These are phyloP conservation scores for Eugnorisma glareosa DNA, from an alignment of 2,888 invertebrate species.

Conservation along the genomic window DNA sequence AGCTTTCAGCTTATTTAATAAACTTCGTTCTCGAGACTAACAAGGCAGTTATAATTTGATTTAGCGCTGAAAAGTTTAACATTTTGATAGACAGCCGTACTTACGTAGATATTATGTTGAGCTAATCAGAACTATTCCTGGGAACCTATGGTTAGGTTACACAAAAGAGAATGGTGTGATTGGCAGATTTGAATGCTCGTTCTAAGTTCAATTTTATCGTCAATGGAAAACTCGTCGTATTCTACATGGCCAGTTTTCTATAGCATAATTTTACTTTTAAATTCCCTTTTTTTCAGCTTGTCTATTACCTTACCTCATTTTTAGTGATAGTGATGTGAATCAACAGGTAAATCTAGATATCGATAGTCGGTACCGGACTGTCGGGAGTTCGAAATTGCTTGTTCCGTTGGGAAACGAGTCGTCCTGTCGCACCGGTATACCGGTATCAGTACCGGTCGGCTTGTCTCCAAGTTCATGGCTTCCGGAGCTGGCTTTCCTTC, in stretches of 20 bases:
- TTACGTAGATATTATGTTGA: slow-evolving; percentile 29
- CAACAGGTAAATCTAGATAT: slow-evolving; percentile 58
- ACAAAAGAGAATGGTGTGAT: slow-evolving; percentile 35
- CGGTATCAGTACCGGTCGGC: slow-evolving; percentile 50
- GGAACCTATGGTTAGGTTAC: slow-evolving; percentile 32
- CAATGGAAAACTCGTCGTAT: background rate
- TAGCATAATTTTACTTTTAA: slow-evolving; percentile 15
- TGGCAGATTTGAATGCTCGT: slow-evolving; percentile 18
- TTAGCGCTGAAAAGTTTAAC: slow-evolving; percentile 46
- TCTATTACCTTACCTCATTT: slow-evolving; percentile 39
- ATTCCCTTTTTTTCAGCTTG: background rate
- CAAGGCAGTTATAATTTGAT: slow-evolving; percentile 64
- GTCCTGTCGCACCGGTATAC: slow-evolving; percentile 69
- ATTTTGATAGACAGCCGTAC: slow-evolving; percentile 52
- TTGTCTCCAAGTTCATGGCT: slow-evolving; percentile 64
- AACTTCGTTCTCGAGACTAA: slow-evolving; percentile 46
- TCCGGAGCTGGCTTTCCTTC: slow-evolving; percentile 66
- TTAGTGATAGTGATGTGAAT: slow-evolving; percentile 54
- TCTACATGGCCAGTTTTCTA: slow-evolving; percentile 17
- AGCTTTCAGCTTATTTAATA: slow-evolving; percentile 53
- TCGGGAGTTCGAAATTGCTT: slow-evolving; percentile 75
- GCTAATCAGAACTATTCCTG: slow-evolving; percentile 9
- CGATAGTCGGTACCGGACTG: slow-evolving; percentile 63
- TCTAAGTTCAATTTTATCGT: slow-evolving; percentile 23
- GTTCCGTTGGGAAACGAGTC: slow-evolving; percentile 81